Base-by-base conservation (phyloP, 2,113 vertebrate species). In the Nematolebias whitei region DNA sequence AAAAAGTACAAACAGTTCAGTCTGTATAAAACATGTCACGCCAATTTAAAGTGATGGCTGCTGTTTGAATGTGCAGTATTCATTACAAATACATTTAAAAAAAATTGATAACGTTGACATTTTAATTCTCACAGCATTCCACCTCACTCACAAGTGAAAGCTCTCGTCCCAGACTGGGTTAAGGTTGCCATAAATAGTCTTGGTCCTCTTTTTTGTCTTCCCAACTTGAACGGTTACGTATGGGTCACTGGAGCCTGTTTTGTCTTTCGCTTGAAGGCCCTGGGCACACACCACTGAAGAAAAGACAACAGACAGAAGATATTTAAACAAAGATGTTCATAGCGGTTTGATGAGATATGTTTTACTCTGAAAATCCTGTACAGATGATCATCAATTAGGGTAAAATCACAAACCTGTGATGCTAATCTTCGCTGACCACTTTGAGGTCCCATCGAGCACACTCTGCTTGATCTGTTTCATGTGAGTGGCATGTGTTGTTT, bases 401-500 rank as follows among this genome's bases (percentile, higher is more conserved):
- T 10, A 2, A 32, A 26, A 1, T 12, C n/a, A 55, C 52, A 39
- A 55, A 98, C 97, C 96, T 0, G 96, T 98, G 86, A 99, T 99
- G 91, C 95, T 98, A 90, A 99, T 99, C 89, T 99, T 99, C 44
- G 97, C 97, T 0, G 97, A 99, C 97, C 97, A 99, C 61, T 99
- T 99, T 53, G 97, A 99, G 1, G 97, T 99, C 52, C 97, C 97
- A 0, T 99, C 97, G 49, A 99, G 92, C 68, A 99, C 96, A 0
- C 96, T 99, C 87, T 98, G 97, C 75, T 99, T 99, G 76, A 98
- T 96, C 0, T 96, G 95, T 74, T 99, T 99, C 96, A 99, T 98
- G 60, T 98, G 96, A 2, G 95, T 94, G 0, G 81, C 94, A 20
- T 99, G 96, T 0, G 91, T 93, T 2, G 94, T 71, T 80, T 98